These are phyloP conservation scores for Ormyrus rosae DNA, from an alignment of 2,888 invertebrate genomes.

Conservation along the genomic window DNA sequence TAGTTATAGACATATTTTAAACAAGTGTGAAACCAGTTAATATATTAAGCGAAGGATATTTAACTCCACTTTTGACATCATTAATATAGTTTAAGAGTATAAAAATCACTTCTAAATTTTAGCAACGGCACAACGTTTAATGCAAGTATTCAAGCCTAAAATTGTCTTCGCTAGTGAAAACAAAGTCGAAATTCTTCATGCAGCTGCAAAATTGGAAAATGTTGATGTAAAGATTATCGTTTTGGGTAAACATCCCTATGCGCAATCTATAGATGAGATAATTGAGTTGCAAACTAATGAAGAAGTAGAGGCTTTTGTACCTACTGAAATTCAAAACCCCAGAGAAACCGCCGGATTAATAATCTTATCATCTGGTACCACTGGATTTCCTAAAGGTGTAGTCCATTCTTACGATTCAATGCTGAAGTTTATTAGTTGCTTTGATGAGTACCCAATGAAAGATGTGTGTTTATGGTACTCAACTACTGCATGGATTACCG, in stretches of 20 bases:
- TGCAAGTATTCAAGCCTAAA: conserved; percentile 64
- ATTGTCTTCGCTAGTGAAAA: conserved; percentile 63
- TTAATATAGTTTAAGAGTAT: too few relatives aligned
- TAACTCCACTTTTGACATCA: too few relatives aligned
- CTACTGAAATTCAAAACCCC: conserved; percentile 50
- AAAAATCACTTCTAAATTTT: conserved; percentile 18
- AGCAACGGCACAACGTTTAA: conserved; percentile 64
- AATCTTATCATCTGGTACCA: conserved; percentile 70
- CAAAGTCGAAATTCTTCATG: conserved; percentile 34
- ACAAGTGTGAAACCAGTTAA: too few relatives aligned
- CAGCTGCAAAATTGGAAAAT: conserved; percentile 59
- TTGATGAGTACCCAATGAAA: background rate
- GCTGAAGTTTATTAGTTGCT: conserved; percentile 45
- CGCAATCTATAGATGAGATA: conserved; percentile 59
- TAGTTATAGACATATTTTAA: too few relatives aligned
- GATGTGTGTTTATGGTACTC: conserved; percentile 61
- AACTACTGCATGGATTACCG: conserved; percentile 68
- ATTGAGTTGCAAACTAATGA: conserved; percentile 56
- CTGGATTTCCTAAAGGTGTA: conserved; percentile 68
- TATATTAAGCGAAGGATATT: too few relatives aligned
- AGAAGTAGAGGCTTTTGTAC: conserved; percentile 61
- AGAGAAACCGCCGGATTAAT: conserved; percentile 61
- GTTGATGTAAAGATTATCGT: conserved; percentile 59
- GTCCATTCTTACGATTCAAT: conserved; percentile 63
- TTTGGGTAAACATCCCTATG: conserved; percentile 60